These are phyloP conservation scores for Scomber colias DNA, from an alignment of 2,113 vertebrate species.

Conservation along the genomic window DNA sequence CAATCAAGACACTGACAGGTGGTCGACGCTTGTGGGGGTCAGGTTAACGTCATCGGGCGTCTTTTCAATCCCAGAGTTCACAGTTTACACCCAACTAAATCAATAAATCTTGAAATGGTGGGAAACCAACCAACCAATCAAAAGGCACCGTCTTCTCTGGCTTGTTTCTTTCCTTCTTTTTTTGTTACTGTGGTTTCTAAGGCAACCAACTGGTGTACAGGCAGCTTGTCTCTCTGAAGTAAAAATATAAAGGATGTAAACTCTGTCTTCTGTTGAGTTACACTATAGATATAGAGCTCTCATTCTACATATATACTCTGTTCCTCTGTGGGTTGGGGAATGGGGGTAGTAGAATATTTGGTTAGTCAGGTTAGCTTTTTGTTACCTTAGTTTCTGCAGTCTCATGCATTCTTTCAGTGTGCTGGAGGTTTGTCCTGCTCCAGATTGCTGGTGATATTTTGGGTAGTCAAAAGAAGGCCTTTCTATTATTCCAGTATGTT, in stretches of 20 bases:
- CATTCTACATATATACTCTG: slow-evolving; percentile 76
- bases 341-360: slow-evolving; percentile 79
- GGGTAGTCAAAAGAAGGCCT: slow-evolving; percentile 54
- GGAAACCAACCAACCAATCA: slow-evolving; percentile 79
- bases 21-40: slow-evolving; percentile 25
- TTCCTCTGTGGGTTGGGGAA: slow-evolving; percentile 72
- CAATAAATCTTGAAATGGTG: slow-evolving; percentile 79
- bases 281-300: slow-evolving; percentile 80
- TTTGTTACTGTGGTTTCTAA: slow-evolving; percentile 86
- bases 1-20: slow-evolving; percentile 61
- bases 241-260: slow-evolving; percentile 86
- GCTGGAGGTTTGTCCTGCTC: slow-evolving; percentile 53
- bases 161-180: slow-evolving; percentile 58
- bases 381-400: slow-evolving; percentile 69
- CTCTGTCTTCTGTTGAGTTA: slow-evolving; percentile 74
- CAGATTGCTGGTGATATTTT: slow-evolving; percentile 63
- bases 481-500: slow-evolving; percentile 18
- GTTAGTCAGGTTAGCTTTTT: slow-evolving; percentile 79
- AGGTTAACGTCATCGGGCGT: slow-evolving; percentile 49
- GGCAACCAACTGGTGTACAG: slow-evolving; percentile 85
- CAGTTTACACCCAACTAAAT: slow-evolving; percentile 82
- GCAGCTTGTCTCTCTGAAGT: slow-evolving; percentile 81
- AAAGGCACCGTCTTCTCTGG: slow-evolving; percentile 86
- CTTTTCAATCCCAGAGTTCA: slow-evolving; percentile 77
- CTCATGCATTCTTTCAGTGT: slow-evolving; percentile 78